These are phyloP conservation scores for Callionymus lyra DNA, from an alignment of 2,113 vertebrate species.

Conservation along the genomic window DNA sequence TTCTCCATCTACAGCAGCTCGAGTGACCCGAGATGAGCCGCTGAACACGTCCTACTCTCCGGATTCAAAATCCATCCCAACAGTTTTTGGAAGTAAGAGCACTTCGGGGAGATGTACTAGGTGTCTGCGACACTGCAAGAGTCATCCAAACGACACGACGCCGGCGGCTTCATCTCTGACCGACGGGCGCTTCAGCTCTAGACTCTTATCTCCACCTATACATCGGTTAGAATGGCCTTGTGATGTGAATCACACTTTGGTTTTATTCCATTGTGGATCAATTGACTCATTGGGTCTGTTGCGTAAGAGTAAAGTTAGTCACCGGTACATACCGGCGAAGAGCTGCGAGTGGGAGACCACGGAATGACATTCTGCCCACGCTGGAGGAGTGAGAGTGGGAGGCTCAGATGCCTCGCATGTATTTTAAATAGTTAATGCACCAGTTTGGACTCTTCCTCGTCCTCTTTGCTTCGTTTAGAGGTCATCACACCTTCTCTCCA, in stretches of 20 bases:
- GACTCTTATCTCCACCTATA: background rate
- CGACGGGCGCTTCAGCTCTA: background rate
- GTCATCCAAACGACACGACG: slow-evolving; percentile 23
- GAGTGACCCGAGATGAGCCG: slow-evolving; percentile 23
- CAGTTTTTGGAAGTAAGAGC: slow-evolving; percentile 19
- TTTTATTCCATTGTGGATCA: slow-evolving; percentile 35
- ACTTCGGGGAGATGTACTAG: slow-evolving; percentile 25
- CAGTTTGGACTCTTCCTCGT: slow-evolving; percentile 32
- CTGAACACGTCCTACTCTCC: slow-evolving; percentile 3
- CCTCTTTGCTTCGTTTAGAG: too few relatives aligned
- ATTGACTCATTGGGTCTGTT: slow-evolving; percentile 54
- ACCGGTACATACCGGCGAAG: slow-evolving; percentile 37
- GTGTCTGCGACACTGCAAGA: slow-evolving; percentile 26
- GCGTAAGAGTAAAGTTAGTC: slow-evolving; percentile 60
- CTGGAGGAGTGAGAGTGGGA: slow-evolving; percentile 52
- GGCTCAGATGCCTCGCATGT: slow-evolving; percentile 37
- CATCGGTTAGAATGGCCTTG: background rate
- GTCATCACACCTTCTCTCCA: too few relatives aligned
- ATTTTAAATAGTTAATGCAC: slow-evolving; percentile 54
- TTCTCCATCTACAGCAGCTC: slow-evolving; percentile 20
- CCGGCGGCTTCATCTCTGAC: slow-evolving; percentile 8
- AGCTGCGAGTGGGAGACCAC: slow-evolving; percentile 45
- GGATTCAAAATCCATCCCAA: too few relatives aligned
- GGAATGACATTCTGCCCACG: slow-evolving; percentile 53
- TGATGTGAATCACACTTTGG: slow-evolving; percentile 20